Evolutionary conservation across 1,140 invertebrate genomes (phyloP), one percentile per base, ranked within the genome.

Genomic region (Pristionchus pacificus): DNA sequence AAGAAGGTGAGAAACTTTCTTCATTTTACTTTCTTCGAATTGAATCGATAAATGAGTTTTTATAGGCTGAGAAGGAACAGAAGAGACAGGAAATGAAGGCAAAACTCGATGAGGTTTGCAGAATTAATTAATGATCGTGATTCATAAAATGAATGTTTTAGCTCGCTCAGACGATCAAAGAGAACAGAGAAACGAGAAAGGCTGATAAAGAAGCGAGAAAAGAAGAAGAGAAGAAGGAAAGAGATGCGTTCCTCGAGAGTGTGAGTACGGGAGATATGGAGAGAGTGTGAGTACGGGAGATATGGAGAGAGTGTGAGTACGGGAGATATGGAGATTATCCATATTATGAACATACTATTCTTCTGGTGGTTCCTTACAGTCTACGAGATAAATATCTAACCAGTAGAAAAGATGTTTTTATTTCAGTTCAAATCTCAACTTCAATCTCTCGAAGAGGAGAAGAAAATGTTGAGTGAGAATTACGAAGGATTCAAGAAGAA

Each of bases 11-110:
- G 66, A n/a, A 2, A 25, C 3, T 15, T 25, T 29, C 32, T 0
- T 24, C 28, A 28, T 31, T 63, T 24, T 55, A 30, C 14, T 67
- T 72, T 57, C 65, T 67, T 64, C n/a, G 61, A 72, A 67, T 72
- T n/a, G 62, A 67, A 67, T 30, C 30, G 61, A 15, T 29, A 59
- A 13, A 69, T 63, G 60, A 66, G 31, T n/a, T 49, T 14, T 55
- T 57, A 27, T n/a, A 57, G 33, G 65, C 57, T 49, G 67, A 63
- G 59, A 73, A 73, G 28, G 62, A 55, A 14, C n/a, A 58, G 31
- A 0, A 73, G 25, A 25, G 60, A 24, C 32, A 73, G 29, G 60
- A 68, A 31, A 14, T 72, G n/a, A 65, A 68, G 13, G 71, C 64
- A 31, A 60, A 72, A n/a, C 31, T 49, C 13, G 27, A 25, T 24